Percentiles rank a stretch among this genome's conserved stretches.
Conservation (phyloP, 1,140 invertebrate species). For the Nasonia giraulti region DNA sequence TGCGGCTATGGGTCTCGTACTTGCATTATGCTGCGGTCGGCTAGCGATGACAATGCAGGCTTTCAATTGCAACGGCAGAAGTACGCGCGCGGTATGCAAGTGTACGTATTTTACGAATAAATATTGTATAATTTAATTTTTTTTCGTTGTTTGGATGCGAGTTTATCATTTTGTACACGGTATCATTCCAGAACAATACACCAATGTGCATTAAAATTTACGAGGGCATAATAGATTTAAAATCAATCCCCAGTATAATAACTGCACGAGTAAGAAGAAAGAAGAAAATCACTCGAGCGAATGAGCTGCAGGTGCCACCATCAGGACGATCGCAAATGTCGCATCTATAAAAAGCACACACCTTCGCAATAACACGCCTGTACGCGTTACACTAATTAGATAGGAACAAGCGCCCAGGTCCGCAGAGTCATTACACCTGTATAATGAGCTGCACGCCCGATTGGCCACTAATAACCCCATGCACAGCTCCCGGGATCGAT, state of each 20-base stretch:
- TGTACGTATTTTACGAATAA: no score
- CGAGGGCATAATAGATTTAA: not conserved
- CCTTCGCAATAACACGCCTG: not conserved
- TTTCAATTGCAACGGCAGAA: not conserved
- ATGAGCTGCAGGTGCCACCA: not conserved
- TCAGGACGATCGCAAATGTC: not conserved
- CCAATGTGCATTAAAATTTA: not conserved
- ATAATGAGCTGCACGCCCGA: conserved; percentile 39
- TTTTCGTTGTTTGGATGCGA: no score
- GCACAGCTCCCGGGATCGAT: conserved; percentile 24
- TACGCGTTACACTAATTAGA: conserved; percentile 6
- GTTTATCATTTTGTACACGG: no score
- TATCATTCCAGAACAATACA: no score
- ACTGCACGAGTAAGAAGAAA: not conserved
- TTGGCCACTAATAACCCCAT: conserved; percentile 43
- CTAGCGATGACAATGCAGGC: conserved; percentile 6
- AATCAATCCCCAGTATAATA: not conserved
- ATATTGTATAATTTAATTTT: no score
- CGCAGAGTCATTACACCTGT: conserved; percentile 20
- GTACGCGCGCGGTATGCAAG: not conserved
- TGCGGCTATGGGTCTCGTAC: not conserved
- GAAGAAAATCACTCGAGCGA: conserved; percentile 7
- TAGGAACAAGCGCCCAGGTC: conserved; percentile 1
- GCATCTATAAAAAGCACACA: not conserved
- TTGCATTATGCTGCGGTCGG: not conserved